phyloP scores from a whole-genome alignment of 1,140 invertebrate genomes.

The Neoseiulus cucumeris region DNA sequence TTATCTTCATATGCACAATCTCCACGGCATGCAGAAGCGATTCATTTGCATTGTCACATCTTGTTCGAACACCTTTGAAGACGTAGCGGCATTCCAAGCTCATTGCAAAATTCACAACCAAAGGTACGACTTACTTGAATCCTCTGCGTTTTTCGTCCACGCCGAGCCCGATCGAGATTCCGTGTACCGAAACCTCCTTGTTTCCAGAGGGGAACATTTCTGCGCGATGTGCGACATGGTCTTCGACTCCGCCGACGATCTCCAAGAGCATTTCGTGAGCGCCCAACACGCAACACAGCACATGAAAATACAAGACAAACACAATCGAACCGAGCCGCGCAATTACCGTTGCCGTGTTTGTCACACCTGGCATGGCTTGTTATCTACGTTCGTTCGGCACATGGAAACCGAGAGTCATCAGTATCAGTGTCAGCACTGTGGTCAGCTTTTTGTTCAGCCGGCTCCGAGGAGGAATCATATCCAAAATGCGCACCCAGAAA shows the following conservation, averaged over 20 bases:
- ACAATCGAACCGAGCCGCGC: constrained; percentile 22
- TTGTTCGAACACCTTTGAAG: constrained; percentile 19
- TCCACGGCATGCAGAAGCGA: constrained; percentile 21
- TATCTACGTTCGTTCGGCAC: constrained; percentile 22
- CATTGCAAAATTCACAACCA: constrained; percentile 18
- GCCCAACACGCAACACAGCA: constrained; percentile 22
- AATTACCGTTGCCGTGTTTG: constrained; percentile 24
- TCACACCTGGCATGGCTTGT: constrained; percentile 23
- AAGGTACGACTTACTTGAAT: background rate
- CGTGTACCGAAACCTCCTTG: background rate
- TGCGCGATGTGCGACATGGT: constrained; percentile 19
- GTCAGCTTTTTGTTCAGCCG: constrained; percentile 22
- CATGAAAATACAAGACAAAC: constrained; percentile 21
- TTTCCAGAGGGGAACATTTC: background rate
- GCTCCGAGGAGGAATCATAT: constrained; percentile 22
- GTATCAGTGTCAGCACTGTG: constrained; percentile 22
- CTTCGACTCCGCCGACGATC: constrained; percentile 20
- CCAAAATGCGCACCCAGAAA: constrained; percentile 22
- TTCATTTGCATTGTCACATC: constrained; percentile 21
- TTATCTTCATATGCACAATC: constrained; percentile 23
- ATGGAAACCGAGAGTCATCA: constrained; percentile 23
- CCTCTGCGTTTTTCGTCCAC: background rate
- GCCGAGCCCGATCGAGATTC: background rate
- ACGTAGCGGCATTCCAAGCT: constrained; percentile 18
- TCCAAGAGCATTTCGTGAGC: constrained; percentile 20